Conservation (phyloP, 2,113 vertebrate species). For the Zosterops hypoxanthus region DNA sequence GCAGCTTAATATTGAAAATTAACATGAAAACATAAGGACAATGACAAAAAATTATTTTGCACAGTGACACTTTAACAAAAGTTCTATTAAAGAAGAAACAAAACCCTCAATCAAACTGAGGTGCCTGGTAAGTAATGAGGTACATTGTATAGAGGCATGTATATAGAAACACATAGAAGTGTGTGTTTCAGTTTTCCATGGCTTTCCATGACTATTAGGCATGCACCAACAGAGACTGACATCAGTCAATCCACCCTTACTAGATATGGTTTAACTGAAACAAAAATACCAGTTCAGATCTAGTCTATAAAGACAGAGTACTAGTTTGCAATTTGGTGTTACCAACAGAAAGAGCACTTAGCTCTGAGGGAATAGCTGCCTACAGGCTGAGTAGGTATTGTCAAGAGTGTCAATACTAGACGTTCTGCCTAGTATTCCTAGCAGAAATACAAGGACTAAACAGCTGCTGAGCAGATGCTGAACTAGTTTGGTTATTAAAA, state of each 20-base stretch:
- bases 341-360: not conserved
- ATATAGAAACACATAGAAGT: not conserved
- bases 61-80: not conserved
- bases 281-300: not conserved
- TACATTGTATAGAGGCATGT: fast-evolving
- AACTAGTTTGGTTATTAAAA: not conserved
- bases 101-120: fast-evolving
- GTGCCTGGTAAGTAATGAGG: not conserved
- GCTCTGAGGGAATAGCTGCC: not conserved
- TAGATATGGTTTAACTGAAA: not conserved
- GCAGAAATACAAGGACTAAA: not conserved
- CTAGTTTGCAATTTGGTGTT: not conserved
- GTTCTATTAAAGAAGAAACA: not conserved
- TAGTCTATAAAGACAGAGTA: not conserved
- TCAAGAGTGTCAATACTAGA: not conserved
- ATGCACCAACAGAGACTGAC: too few species aligned
- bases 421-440: not conserved
- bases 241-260: not conserved
- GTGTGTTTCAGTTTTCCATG: not conserved
- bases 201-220: not conserved
- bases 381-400: not conserved
- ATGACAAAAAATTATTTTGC: not conserved
- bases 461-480: not conserved
- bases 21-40: not conserved
- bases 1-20: not conserved